Percentiles rank a stretch among this genome's conserved stretches.
Conservation (phyloP, 2,113 vertebrate genomes). For the Origma solitaria region DNA sequence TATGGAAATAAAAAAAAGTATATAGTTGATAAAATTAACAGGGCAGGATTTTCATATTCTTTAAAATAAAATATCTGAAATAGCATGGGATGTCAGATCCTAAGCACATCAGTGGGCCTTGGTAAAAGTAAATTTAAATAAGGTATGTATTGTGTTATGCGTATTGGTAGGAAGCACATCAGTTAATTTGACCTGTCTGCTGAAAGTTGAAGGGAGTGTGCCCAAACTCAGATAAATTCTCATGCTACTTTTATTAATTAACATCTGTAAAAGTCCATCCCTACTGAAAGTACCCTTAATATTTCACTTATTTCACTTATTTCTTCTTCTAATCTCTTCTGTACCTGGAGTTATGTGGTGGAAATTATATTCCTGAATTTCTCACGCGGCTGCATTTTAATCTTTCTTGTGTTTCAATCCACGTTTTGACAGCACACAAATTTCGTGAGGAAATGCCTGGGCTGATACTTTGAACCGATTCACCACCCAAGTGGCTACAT, state of each 20-base stretch:
- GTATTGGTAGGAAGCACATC: constrained; percentile 22
- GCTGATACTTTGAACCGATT: constrained; percentile 82
- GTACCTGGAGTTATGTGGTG: not conserved
- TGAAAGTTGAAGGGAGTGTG: constrained; percentile 27
- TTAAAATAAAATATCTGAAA: constrained; percentile 57
- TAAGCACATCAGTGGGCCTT: constrained; percentile 25
- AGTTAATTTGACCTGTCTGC: constrained; percentile 56
- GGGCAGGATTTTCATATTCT: not conserved
- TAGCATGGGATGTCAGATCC: constrained; percentile 43
- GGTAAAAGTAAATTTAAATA: constrained; percentile 71
- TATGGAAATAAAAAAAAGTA: not conserved
- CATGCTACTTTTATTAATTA: constrained; percentile 60
- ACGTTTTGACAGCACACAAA: constrained; percentile 80
- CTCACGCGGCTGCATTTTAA: constrained; percentile 50
- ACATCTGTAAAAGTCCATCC: constrained; percentile 33
- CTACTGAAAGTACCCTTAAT: constrained; percentile 1
- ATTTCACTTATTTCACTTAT: constrained; percentile 20
- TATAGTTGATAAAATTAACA: constrained; percentile 5
- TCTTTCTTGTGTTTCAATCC: constrained; percentile 63
- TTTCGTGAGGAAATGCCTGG: constrained; percentile 82
- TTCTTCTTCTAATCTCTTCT: constrained; percentile 28
- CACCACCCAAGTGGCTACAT: constrained; percentile 95
- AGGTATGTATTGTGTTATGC: constrained; percentile 57
- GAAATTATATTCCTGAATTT: constrained; percentile 51
- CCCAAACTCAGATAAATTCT: constrained; percentile 34